Evolutionary conservation across 2,113 vertebrate species (phyloP).

Genomic region (Emydocephalus ijimae): DNA sequence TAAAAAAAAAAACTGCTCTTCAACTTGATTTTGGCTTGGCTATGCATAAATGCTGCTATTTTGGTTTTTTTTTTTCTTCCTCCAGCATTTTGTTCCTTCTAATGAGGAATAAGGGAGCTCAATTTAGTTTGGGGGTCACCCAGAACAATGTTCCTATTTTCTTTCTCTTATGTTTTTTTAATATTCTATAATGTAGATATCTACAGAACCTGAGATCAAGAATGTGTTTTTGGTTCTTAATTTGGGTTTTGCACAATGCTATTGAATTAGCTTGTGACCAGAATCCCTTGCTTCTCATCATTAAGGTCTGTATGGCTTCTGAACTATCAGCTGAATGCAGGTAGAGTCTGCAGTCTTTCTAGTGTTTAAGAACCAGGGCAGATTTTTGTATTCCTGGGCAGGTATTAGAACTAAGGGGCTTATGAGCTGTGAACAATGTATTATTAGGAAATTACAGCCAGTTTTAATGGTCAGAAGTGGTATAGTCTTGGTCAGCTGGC

Average conservation of each 20-base stretch:
- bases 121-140: not conserved
- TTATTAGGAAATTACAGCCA: not conserved
- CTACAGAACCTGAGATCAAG: not conserved
- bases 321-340: not conserved
- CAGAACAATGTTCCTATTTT: not conserved
- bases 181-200: not conserved
- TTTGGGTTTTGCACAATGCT: not conserved
- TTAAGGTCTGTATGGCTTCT: too few relatives aligned
- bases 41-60: not conserved
- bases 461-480: not conserved
- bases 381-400: not conserved
- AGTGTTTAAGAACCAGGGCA: not conserved
- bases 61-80: not conserved
- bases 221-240: not conserved
- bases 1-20: not conserved
- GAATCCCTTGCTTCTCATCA: not conserved
- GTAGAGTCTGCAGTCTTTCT: not conserved
- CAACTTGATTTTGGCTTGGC: not conserved
- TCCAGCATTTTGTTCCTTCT: not conserved
- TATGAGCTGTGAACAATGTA: not conserved
- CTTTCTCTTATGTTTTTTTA: not conserved
- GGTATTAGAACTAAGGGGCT: not conserved
- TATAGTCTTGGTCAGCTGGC: not conserved
- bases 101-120: not conserved
- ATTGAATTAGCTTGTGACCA: not conserved